Base-by-base conservation (phyloP, 2,797 vertebrate genomes). In the Sparus aurata region DNA sequence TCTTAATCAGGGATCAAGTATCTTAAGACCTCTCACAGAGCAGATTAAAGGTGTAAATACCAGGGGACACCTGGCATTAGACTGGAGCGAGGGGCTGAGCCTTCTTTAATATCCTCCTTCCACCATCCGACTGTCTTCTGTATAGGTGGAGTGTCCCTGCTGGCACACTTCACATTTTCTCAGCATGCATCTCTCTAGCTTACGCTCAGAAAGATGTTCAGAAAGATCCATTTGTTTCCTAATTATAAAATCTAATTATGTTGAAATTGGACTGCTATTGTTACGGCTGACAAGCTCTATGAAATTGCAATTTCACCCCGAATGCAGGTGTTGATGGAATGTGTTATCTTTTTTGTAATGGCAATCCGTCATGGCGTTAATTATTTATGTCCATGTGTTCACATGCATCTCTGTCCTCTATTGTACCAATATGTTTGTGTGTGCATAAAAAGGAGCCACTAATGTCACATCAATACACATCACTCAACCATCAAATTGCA, bases 1-100 rank as follows among this genome's bases (percentile, higher is more conserved):
- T 87, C 68, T 91, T 92, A 88, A 91, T 91, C 80, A 80, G 83
- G 75, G 85, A 88, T 90, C 83, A 88, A 86, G 87, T 72, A 64
- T 77, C 84, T 89, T 77, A 64, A 83, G 82, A 80, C 77, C 66
- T 79, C 89, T 85, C 68, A 71, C 59, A 75, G 87, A 77, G 84
- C 69, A 89, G 90, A 93, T 93, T 91, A 92, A 85, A 91, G 80
- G 77, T 82, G 63, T 69, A 88, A 88, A 80, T 77, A 88, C 75
- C 77, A 58, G 54, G 79, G 82, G 89, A 91, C 73, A 89, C 77
- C 76, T 87, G 85, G 82, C 68, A 84, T 90, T 83, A 72, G 63
- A 63, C 55, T 61, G 41, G 47, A 86, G 54, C 45, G n/a, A 67
- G 66, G 70, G 72, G 64, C 78, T 76, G 47, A 86, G 54, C 61